Evolutionary conservation across 2,888 invertebrate species (phyloP), one percentile per base, ranked within the genome.

Genomic region (Melieria crassipennis): DNA sequence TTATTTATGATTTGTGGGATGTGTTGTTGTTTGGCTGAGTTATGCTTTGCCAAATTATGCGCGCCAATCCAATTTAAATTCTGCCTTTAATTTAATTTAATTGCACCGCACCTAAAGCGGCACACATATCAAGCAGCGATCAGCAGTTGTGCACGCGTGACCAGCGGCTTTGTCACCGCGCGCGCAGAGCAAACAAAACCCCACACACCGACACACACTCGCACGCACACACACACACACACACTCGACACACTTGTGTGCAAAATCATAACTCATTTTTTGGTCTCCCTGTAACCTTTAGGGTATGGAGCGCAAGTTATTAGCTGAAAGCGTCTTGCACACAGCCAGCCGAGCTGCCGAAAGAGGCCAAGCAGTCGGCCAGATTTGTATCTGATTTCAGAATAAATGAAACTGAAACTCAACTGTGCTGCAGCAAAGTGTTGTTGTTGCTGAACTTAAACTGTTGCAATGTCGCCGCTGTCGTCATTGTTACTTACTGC

Each of bases 251-350:
- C 57, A 57, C 42, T 47, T 58, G 57, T 48, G 47, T 13, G 57
- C 30, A 66, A 30, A 30, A 58, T n/a, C 43, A 58, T 13, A 67
- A n/a, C 60, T 48, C 42, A 64, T 57, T 30, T 30, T 30, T 30
- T 30, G 30, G 30, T 30, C 3, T 30, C 30, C 30, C 30, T 55
- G 43, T 69, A 69, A 69, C 69, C 69, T 69, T 62, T 64, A 55
- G 69, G 63, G 55, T 56, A 69, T 57, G 47, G 62, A 69, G 62
- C 69, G 63, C 62, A 57, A 69, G 63, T 69, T 69, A 69, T 69
- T 69, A 64, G 63, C 56, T 63, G 30, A 30, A 30, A 30, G 30
- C 30, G 30, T 30, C 30, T 30, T 30, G 30, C 30, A 30, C 30
- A 30, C 30, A 30, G 30, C 3, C 30, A 30, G 30, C 42, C 56